phyloP scores from a whole-genome alignment of 2,113 vertebrate species.

The Euleptes europaea region DNA sequence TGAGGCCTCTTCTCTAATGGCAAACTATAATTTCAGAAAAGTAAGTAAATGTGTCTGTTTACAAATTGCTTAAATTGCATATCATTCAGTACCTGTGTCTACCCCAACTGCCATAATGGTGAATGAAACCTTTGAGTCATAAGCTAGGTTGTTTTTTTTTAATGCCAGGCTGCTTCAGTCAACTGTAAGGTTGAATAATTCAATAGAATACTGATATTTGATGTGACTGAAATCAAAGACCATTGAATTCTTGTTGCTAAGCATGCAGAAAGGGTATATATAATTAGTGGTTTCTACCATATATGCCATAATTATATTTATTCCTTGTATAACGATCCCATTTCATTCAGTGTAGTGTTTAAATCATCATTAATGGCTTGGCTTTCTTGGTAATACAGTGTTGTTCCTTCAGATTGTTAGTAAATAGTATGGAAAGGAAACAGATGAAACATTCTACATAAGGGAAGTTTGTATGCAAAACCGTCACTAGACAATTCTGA shows the following conservation, averaged over 20 bases:
- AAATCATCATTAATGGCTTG: background rate
- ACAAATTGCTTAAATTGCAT: background rate
- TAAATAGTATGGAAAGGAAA: background rate
- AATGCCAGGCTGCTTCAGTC: background rate
- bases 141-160: background rate
- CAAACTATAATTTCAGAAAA: background rate
- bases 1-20: no score
- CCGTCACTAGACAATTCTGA: background rate
- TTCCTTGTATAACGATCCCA: background rate
- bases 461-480: background rate
- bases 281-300: background rate
- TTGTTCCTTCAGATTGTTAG: background rate
- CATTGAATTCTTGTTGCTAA: background rate
- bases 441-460: background rate
- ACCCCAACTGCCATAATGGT: background rate
- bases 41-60: background rate
- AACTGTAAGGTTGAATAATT: background rate
- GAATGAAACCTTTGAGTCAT: background rate
- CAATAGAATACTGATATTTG: background rate
- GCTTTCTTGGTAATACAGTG: background rate
- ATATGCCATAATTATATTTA: background rate
- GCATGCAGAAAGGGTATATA: background rate
- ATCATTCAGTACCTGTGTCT: background rate
- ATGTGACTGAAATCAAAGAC: background rate
- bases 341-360: background rate